phyloP scores from a whole-genome alignment of 1,140 invertebrate species.

The Lepidurus apus region DNA sequence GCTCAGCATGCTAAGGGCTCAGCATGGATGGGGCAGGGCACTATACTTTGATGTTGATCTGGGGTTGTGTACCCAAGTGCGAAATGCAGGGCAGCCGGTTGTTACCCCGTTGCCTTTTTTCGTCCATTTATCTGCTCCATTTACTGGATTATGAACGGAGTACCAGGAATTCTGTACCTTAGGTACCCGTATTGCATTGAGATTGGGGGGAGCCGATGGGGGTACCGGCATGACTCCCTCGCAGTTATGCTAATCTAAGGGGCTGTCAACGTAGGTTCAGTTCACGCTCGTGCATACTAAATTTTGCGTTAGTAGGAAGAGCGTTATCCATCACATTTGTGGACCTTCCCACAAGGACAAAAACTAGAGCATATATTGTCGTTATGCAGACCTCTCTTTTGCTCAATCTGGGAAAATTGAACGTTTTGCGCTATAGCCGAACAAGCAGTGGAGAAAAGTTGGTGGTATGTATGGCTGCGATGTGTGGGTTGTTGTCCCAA shows the following conservation, averaged over 20 bases:
- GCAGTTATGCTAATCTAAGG: neutral
- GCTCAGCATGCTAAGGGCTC: neutral
- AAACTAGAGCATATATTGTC: neutral
- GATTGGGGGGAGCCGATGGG: neutral
- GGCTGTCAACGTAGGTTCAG: neutral
- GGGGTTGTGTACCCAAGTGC: slow-evolving; percentile 6
- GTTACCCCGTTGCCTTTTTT: neutral
- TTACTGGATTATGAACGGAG: neutral
- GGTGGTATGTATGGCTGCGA: neutral
- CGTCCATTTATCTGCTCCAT: neutral
- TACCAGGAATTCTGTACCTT: neutral
- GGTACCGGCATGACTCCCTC: neutral
- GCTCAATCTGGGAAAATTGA: neutral
- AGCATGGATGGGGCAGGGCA: neutral
- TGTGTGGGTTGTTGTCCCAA: no score
- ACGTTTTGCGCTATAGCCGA: neutral
- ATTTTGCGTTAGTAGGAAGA: neutral
- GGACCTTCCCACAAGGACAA: neutral
- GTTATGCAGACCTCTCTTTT: neutral
- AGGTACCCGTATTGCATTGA: neutral
- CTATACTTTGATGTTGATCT: slow-evolving; percentile 6
- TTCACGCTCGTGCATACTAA: neutral
- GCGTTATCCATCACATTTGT: neutral
- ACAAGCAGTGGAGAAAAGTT: neutral
- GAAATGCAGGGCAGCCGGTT: slow-evolving; percentile 16